These are phyloP conservation scores for Ormyrus rosae DNA, from an alignment of 2,888 invertebrate genomes.

Conservation along the genomic window DNA sequence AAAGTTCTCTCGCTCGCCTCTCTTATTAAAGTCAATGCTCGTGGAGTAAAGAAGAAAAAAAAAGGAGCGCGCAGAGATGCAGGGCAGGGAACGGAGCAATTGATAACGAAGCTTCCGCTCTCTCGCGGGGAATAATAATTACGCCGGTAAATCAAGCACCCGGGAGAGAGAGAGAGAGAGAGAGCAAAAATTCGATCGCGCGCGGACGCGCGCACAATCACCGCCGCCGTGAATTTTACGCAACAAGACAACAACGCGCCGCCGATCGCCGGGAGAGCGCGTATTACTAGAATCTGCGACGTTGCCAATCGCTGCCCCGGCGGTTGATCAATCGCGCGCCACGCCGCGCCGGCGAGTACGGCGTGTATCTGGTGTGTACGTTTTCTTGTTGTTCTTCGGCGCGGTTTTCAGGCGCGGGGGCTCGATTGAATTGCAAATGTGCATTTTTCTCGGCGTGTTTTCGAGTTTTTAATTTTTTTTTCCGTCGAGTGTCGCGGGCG, in stretches of 20 bases:
- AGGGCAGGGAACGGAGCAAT: slow-evolving; percentile 1
- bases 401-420: too few relatives aligned
- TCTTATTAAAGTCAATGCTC: slow-evolving; percentile 20
- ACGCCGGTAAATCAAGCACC: slow-evolving; percentile 6
- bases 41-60: neutral
- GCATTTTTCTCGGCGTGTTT: too few relatives aligned
- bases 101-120: slow-evolving; percentile 35
- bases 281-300: slow-evolving; percentile 43
- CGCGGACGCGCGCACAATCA: neutral
- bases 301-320: slow-evolving; percentile 40
- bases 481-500: too few relatives aligned
- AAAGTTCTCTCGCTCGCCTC: neutral
- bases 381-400: neutral
- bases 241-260: slow-evolving; percentile 16
- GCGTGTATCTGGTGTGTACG: neutral
- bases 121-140: slow-evolving; percentile 17
- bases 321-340: slow-evolving; percentile 18
- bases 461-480: too few relatives aligned
- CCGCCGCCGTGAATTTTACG: slow-evolving; percentile 35
- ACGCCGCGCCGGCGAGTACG: neutral
- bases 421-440: too few relatives aligned
- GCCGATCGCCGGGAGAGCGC: slow-evolving; percentile 1
- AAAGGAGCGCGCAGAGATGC: neutral
- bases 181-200: too few relatives aligned
- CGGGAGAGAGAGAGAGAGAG: neutral